Conservation (phyloP, 2,797 vertebrate genomes). For the Sebastes iracundus region DNA sequence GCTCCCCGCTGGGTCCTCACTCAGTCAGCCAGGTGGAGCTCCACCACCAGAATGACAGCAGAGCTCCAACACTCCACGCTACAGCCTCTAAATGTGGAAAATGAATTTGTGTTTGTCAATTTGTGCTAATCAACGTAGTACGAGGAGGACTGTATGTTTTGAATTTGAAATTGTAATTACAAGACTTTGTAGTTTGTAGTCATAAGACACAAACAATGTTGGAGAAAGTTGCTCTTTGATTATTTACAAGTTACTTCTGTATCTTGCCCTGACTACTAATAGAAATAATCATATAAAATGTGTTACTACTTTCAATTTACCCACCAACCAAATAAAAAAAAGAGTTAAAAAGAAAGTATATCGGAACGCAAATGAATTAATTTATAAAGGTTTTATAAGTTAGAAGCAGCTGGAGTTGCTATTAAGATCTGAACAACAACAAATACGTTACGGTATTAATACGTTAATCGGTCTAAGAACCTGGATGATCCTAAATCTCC, state of each 20-base stretch:
- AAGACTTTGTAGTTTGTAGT: neutral
- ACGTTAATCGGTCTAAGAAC: neutral
- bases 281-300: neutral
- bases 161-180: conserved; percentile 22
- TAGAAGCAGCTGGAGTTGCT: neutral
- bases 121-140: conserved; percentile 29
- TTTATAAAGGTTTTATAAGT: neutral
- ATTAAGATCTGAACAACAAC: neutral
- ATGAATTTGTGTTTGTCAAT: conserved; percentile 23
- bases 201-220: neutral
- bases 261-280: neutral
- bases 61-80: conserved; percentile 63
- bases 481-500: neutral
- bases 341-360: neutral
- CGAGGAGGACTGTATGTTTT: conserved; percentile 17
- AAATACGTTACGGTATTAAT: neutral
- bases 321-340: neutral
- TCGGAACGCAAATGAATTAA: neutral
- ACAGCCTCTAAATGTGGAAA: conserved; percentile 51
- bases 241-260: neutral
- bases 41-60: conserved; percentile 69
- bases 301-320: neutral
- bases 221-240: neutral
- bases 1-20: conserved; percentile 76
- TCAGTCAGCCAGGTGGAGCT: conserved; percentile 77